Evolutionary conservation across 2,113 vertebrate genomes (phyloP).

Genomic region (Dipodomys spectabilis): DNA sequence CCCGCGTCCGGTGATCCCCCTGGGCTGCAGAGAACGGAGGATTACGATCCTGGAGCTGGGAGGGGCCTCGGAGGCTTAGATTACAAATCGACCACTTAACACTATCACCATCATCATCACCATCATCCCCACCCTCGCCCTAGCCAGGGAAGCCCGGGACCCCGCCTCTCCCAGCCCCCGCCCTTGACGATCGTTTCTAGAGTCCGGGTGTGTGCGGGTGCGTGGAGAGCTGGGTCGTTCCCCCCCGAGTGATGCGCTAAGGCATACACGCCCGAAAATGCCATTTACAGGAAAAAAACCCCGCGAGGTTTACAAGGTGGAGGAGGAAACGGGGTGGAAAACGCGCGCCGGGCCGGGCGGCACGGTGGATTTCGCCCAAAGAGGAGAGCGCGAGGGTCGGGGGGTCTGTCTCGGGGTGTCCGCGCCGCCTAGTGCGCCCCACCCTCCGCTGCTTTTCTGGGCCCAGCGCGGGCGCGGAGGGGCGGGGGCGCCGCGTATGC

Average conservation of each 20-base stretch:
- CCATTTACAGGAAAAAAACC: slow-evolving; percentile 68
- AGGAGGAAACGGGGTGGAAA: slow-evolving; percentile 78
- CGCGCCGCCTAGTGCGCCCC: too few species aligned
- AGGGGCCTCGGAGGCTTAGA: neutral
- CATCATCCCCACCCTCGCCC: neutral
- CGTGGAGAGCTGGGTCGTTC: slow-evolving; percentile 22
- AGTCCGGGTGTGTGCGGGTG: neutral
- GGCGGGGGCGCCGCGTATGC: neutral
- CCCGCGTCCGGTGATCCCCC: neutral
- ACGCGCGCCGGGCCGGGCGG: neutral
- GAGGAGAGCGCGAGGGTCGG: slow-evolving; percentile 51
- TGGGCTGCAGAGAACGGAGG: neutral
- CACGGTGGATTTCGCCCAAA: slow-evolving; percentile 72
- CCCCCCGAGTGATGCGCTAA: slow-evolving; percentile 73
- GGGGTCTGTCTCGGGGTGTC: neutral
- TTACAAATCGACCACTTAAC: slow-evolving; percentile 12
- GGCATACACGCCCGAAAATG: slow-evolving; percentile 79
- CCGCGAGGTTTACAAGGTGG: slow-evolving; percentile 80
- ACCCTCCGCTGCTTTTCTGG: slow-evolving; percentile 10
- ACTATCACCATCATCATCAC: neutral
- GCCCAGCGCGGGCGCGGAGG: slow-evolving; percentile 48
- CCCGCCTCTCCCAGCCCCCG: neutral
- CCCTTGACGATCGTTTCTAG: neutral
- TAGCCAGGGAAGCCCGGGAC: neutral
- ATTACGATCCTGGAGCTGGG: neutral